Evolutionary conservation across 2,113 vertebrate species (phyloP), one percentile per base, ranked within the genome.

Genomic region (Elachura formosa): DNA sequence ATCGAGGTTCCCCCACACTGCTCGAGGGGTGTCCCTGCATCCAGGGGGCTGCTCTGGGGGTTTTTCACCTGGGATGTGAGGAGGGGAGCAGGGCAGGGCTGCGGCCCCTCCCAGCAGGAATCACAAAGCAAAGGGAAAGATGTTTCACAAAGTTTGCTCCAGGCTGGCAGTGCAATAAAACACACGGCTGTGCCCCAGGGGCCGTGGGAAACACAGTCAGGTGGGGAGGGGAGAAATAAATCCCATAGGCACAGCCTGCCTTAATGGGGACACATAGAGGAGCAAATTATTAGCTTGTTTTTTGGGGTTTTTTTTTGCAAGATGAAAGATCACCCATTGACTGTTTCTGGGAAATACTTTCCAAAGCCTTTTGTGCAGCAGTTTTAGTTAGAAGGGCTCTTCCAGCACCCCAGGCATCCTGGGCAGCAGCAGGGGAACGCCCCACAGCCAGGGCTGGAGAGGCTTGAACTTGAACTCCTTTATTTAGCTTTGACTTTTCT

Each of bases 401-500:
- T 71, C 95, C 84, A 84, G 87, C 71, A 58, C 40, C 41, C 46
- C 11, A 1, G 76, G 78, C 67, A 10, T 34, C 68, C 40, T 2
- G 6, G 89, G 90, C 23, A 5, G 59, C 0, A 59, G 52, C 66
- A 80, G 81, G 92, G 90, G 89, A 96, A 94, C 41, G 56, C 75
- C 96, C 86, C 7, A 2, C 1, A 5, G 91, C 87, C 24, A 0
- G 31, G 82, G 87, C 78, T 58, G 91, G 84, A 91, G 84, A 95
- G 94, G 85, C 95, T 96, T 96, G 87, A 96, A 95, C 96, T 97
- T 92, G 95, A 97, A 95, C 96, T 96, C 90, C 5, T 96, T 94
- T 94, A 95, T 97, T 97, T 96, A 88, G 95, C 83, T 97, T 87
- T 93, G 69, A 67, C 83, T 97, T 96, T 96, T 92, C 96, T 94